Conservation (phyloP, 1,140 invertebrate genomes). For the Procambarus clarkii region DNA sequence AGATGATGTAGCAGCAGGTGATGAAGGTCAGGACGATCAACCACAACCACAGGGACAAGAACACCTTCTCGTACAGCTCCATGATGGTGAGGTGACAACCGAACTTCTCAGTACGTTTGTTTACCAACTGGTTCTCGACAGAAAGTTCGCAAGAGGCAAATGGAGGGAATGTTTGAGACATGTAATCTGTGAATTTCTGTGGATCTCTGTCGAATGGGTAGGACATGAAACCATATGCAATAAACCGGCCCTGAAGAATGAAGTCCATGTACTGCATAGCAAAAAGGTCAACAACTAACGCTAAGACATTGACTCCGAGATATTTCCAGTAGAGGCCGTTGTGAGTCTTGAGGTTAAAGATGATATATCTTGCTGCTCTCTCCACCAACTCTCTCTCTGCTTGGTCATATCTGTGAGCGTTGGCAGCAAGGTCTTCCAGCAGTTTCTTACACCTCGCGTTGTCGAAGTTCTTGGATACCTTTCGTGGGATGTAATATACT, state of each 20-base stretch:
- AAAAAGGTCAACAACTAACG: slow-evolving; percentile 63
- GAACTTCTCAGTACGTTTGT: slow-evolving; percentile 62
- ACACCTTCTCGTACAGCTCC: slow-evolving; percentile 72
- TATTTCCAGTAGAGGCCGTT: slow-evolving; percentile 67
- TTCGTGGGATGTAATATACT: slow-evolving; percentile 58
- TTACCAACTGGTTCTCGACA: slow-evolving; percentile 57
- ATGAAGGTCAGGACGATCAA: slow-evolving; percentile 60
- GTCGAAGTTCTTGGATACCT: slow-evolving; percentile 58
- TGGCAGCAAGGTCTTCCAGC: slow-evolving; percentile 56
- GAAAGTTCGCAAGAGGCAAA: slow-evolving; percentile 66
- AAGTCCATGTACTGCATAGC: slow-evolving; percentile 70
- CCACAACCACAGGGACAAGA: slow-evolving; percentile 69
- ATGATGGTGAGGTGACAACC: slow-evolving; percentile 71
- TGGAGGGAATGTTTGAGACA: slow-evolving; percentile 69
- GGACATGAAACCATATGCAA: slow-evolving; percentile 52
- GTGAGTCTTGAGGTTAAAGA: slow-evolving; percentile 66
- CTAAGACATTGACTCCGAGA: slow-evolving; percentile 44
- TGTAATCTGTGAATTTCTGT: slow-evolving; percentile 63
- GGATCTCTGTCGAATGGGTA: slow-evolving; percentile 67
- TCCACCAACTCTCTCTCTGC: slow-evolving; percentile 52
- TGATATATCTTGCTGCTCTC: slow-evolving; percentile 45
- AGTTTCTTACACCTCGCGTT: slow-evolving; percentile 64
- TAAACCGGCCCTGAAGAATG: slow-evolving; percentile 64
- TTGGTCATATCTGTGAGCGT: slow-evolving; percentile 54
- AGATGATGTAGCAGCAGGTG: slow-evolving; percentile 63